Base-by-base conservation (phyloP, 2,888 invertebrate genomes). In the Temnothorax rugatulus region DNA sequence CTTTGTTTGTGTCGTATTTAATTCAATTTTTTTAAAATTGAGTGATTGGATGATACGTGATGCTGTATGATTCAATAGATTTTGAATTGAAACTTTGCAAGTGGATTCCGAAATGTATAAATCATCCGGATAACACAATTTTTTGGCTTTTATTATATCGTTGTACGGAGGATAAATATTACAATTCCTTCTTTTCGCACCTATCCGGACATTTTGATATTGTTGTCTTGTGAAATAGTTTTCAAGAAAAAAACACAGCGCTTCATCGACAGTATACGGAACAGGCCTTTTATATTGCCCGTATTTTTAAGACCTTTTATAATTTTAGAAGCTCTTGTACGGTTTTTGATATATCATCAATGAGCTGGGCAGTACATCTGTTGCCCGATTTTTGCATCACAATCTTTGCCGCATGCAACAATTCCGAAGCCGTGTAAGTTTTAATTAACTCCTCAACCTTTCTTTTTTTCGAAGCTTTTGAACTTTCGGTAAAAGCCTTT, bases 1-100 rank as follows among this genome's bases (percentile, higher is more conserved):
- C n/a, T n/a, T n/a, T n/a, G n/a, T n/a, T n/a, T n/a, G n/a, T n/a
- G n/a, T n/a, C n/a, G n/a, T n/a, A n/a, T n/a, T n/a, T n/a, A n/a
- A n/a, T 57, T 57, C 25, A 57, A 57, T 50, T 57, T 57, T 57
- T 25, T 13, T 57, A 25, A 57, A 57, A 57, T 25, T 57, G 13
- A 57, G 57, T 57, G 25, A 57, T 57, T 57, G 57, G 57, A 25
- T 57, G 4, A 57, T 57, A 57, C 57, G 57, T 25, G 57, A 57
- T 57, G 57, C 57, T 25, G 25, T 57, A 57, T 25, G 57, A 25
- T 57, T 57, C 25, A 57, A 57, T 25, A 25, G 57, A 57, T 57
- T 57, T 25, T 57, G 57, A 57, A 57, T 25, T 25, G 57, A 57
- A 57, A 57, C 57, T 25, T 57, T 57, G 25, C 25, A 57, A 57